Evolutionary conservation across 2,797 vertebrate species (phyloP).

Genomic region (Falco concolor): DNA sequence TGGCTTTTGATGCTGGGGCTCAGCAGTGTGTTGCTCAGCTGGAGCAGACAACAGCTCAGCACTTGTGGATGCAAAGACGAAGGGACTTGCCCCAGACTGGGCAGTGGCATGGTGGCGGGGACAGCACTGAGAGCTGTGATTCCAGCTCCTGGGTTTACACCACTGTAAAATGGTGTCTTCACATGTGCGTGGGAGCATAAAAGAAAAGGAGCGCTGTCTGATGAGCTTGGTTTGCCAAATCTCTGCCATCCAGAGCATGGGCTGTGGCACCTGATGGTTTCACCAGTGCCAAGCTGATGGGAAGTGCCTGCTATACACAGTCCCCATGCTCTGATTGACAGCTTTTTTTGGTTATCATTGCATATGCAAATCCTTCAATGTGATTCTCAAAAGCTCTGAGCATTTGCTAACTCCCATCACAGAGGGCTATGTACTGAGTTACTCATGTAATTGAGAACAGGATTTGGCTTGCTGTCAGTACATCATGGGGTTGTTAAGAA

Average conservation of each 20-base stretch:
- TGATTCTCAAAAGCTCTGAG: background rate
- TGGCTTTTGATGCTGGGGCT: background rate
- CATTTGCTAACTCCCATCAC: background rate
- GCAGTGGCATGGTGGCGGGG: rapidly evolving
- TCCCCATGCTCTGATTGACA: background rate
- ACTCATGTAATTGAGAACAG: background rate
- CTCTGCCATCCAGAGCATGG: background rate
- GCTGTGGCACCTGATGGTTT: background rate
- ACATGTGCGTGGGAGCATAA: rapidly evolving
- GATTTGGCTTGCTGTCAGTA: background rate
- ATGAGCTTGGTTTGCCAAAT: rapidly evolving
- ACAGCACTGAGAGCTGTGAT: background rate
- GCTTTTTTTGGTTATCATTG: background rate
- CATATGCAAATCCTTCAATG: background rate
- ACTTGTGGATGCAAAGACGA: background rate
- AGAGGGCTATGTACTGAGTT: background rate
- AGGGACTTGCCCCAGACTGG: background rate
- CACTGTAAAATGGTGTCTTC: background rate
- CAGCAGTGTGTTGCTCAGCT: background rate
- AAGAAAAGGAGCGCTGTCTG: background rate
- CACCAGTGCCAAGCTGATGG: background rate
- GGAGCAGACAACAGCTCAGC: background rate
- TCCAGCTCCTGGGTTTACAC: rapidly evolving
- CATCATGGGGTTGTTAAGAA: background rate
- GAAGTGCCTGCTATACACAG: background rate